A percentile compares a stretch with the other conserved stretches of the same genome.
Evolutionary conservation across 2,113 vertebrate genomes (phyloP).

Genomic region (Oophaga pumilio): DNA sequence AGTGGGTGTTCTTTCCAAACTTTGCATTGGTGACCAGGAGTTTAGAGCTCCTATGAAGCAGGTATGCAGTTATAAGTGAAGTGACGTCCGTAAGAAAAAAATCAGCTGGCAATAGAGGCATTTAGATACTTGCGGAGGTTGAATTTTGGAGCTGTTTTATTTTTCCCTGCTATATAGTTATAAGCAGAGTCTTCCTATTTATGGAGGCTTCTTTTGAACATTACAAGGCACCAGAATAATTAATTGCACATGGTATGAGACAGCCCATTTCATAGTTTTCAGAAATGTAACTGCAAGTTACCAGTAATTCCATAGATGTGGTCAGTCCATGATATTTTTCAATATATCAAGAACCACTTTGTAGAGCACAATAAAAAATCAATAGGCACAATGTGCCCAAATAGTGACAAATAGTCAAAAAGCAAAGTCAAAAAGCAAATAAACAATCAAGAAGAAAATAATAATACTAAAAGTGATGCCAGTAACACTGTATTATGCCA

Average conservation of each 20-base stretch:
- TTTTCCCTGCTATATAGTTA: too few species aligned
- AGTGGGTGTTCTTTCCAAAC: neutral
- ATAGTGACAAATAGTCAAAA: neutral
- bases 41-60: neutral
- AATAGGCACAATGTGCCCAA: neutral
- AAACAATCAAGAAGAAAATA: slow-evolving; percentile 1
- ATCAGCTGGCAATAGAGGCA: too few species aligned
- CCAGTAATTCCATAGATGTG: neutral
- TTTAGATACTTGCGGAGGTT: too few species aligned
- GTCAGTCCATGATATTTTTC: neutral
- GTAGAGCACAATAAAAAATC: neutral
- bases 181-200: too few species aligned
- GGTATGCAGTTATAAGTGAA: too few species aligned
- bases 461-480: neutral
- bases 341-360: neutral
- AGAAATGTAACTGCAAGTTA: neutral
- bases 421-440: neutral
- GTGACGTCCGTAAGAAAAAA: too few species aligned
- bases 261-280: neutral
- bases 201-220: too few species aligned
- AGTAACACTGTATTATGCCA: neutral
- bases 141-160: too few species aligned
- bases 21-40: neutral
- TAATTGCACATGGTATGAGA: neutral
- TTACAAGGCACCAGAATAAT: too few species aligned